These are phyloP conservation scores for Murina feae DNA, from an alignment of 2,113 vertebrate genomes.

Conservation along the genomic window DNA sequence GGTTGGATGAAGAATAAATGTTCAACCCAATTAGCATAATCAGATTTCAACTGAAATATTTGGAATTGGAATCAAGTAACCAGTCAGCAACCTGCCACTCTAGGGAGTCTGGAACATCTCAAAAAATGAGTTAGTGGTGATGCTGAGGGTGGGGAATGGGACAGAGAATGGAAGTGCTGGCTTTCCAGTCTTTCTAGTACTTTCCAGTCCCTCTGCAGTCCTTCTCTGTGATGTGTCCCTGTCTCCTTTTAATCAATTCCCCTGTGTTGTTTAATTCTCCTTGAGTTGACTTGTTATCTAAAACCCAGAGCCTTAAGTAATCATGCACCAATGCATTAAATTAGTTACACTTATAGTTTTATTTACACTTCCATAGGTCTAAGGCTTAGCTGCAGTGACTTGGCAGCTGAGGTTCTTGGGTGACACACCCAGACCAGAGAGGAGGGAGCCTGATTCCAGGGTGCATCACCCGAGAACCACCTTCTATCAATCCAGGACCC, in stretches of 20 bases:
- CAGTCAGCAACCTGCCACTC: neutral
- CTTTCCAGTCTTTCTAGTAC: neutral
- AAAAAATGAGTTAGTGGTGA: neutral
- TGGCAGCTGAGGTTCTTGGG: too few species aligned
- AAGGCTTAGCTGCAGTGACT: neutral
- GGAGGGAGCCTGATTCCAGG: too few species aligned
- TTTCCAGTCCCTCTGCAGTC: neutral
- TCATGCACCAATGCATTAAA: neutral
- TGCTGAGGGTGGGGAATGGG: accelerated
- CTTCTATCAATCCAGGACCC: too few species aligned
- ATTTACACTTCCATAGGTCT: neutral
- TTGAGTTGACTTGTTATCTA: neutral
- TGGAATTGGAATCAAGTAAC: neutral
- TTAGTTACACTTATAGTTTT: neutral
- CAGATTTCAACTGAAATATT: constrained; percentile 2
- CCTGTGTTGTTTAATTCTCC: neutral
- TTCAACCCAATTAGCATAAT: neutral
- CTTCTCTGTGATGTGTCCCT: neutral
- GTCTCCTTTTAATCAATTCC: neutral
- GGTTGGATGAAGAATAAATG: neutral
- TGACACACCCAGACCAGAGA: too few species aligned
- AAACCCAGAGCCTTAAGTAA: neutral
- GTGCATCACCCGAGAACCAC: too few species aligned
- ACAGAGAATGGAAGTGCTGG: neutral
- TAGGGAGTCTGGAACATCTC: neutral